Base-by-base conservation (phyloP, 2,113 vertebrate species). In the Circaetus cinerascens region DNA sequence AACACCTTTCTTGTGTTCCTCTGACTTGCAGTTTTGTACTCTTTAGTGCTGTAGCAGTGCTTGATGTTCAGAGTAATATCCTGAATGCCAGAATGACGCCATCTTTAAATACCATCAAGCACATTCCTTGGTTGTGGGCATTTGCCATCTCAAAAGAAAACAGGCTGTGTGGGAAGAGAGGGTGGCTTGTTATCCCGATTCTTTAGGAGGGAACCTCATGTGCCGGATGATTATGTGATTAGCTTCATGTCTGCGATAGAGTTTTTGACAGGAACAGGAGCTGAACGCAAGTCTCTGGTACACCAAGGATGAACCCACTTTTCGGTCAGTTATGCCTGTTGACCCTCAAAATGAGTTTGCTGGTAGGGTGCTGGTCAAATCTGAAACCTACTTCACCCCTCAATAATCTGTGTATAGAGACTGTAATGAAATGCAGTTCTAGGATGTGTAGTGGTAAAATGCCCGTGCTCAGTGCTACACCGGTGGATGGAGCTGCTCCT, bases 161-260 rank as follows among this genome's bases (percentile, higher is more conserved):
- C 16, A 7, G 1, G 2, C 23, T 15, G 21, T 41, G 41, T 19
- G 36, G 25, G 45, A 38, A 40, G 27, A 40, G n/a, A 71, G 30
- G 15, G 15, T 41, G 43, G 8, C 41, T 66, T 51, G 22, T 64
- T 68, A 6, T 11, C 51, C 11, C 8, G 3, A 8, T 6, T n/a
- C 45, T 56, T 17, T 55, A 7, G 11, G 1, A 43, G 38, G 22
- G 13, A 45, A 13, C 45, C 45, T 38, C n/a, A 8, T 0, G 0
- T 22, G 48, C 41, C 43, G 53, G 9, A 7, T n/a, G 25, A 15
- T 11, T 4, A 21, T 5, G 43, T 5, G 32, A 22, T 27, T 21
- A 67, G 14, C 43, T 19, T 34, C 4, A 1, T 13, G 30, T 23
- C 32, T 22, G 43, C 7, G 45, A n/a, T 8, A 2, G 48, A 32